phyloP scores from a whole-genome alignment of 2,113 vertebrate species.

The Atrichornis clamosus region DNA sequence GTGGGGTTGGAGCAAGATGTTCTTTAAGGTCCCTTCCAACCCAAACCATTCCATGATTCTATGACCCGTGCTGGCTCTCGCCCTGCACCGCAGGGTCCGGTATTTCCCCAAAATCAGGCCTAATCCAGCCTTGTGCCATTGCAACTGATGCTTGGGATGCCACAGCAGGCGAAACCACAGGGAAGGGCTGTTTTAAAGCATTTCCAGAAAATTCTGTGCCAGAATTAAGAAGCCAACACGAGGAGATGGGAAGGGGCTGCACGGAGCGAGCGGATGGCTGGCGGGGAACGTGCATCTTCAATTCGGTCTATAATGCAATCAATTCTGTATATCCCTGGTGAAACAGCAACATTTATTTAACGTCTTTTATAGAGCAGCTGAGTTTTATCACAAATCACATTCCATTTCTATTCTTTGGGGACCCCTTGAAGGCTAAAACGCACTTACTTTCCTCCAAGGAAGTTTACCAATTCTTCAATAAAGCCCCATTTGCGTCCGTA shows the following conservation, averaged over 20 bases:
- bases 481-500: slow-evolving; percentile 76
- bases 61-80: background rate
- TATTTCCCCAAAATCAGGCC: background rate
- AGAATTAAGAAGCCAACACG: background rate
- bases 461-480: slow-evolving; percentile 82
- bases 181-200: background rate
- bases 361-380: slow-evolving; percentile 84
- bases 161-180: rapidly evolving
- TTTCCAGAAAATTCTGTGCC: slow-evolving; percentile 46
- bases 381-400: slow-evolving; percentile 86
- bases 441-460: slow-evolving; percentile 81
- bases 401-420: slow-evolving; percentile 78
- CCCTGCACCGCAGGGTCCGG: background rate
- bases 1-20: background rate
- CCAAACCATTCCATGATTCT: background rate
- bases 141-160: background rate
- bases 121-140: rapidly evolving
- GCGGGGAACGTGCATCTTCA: slow-evolving; percentile 65
- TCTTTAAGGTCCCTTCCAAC: background rate
- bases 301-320: slow-evolving; percentile 78
- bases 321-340: slow-evolving; percentile 73
- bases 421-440: slow-evolving; percentile 80
- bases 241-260: background rate
- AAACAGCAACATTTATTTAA: slow-evolving; percentile 85
- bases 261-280: slow-evolving; percentile 20